These are phyloP conservation scores for Liodrosophila aerea DNA, from an alignment of 2,888 invertebrate genomes.

Conservation along the genomic window DNA sequence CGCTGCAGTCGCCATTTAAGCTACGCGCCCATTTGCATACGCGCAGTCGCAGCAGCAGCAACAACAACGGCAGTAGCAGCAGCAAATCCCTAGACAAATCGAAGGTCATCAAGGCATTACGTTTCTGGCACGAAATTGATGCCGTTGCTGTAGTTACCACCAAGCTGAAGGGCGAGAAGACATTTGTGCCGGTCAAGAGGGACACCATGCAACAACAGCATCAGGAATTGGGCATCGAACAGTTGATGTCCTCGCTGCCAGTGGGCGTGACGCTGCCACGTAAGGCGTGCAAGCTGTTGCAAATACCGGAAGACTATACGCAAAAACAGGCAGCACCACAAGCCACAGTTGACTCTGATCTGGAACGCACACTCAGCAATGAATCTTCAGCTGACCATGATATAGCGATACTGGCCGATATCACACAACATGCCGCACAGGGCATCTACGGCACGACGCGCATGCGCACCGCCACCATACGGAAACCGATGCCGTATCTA, in stretches of 20 bases:
- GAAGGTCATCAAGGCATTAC: constrained; percentile 52
- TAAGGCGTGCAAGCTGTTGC: constrained; percentile 80
- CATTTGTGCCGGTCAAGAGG: constrained; percentile 53
- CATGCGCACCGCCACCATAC: constrained; percentile 78
- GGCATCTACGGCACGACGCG: constrained; percentile 78
- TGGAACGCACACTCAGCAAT: constrained; percentile 37
- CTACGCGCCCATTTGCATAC: constrained; percentile 66
- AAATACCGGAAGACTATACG: constrained; percentile 78
- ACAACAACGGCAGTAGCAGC: constrained; percentile 18
- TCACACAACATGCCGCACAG: constrained; percentile 50
- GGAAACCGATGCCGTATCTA: constrained; percentile 79
- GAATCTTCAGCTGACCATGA: constrained; percentile 28
- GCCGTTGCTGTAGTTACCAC: constrained; percentile 55
- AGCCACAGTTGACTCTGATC: constrained; percentile 51
- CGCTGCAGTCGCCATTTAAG: constrained; percentile 79
- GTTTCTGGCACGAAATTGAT: constrained; percentile 65
- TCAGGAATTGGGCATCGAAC: constrained; percentile 65
- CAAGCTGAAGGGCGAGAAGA: constrained; percentile 46
- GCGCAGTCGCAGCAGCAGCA: constrained; percentile 48
- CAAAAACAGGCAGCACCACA: constrained; percentile 41
- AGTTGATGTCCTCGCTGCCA: constrained; percentile 77
- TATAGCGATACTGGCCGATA: constrained; percentile 53
- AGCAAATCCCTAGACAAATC: constrained; percentile 47
- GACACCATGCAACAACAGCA: constrained; percentile 21
- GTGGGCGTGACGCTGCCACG: constrained; percentile 70